Evolutionary conservation across 2,888 invertebrate species (phyloP).

Genomic region (Ptychoptera albimana): DNA sequence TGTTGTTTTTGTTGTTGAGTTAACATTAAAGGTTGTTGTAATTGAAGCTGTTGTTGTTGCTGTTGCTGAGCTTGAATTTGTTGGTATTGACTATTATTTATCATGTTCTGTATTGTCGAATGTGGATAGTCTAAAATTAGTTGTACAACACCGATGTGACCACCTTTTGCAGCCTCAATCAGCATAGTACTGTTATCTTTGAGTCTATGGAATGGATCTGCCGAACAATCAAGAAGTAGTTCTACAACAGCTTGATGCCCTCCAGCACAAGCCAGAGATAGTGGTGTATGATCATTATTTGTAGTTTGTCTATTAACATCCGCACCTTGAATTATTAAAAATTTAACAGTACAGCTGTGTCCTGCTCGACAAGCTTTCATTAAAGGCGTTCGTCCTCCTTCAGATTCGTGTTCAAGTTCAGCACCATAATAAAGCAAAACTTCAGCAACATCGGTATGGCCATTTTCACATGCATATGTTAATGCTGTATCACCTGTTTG

Average conservation of each 20-base stretch:
- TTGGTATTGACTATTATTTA: slow-evolving; percentile 34
- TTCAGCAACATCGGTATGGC: slow-evolving; percentile 94
- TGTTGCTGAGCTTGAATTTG: slow-evolving; percentile 27
- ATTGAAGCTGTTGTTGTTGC: slow-evolving; percentile 16
- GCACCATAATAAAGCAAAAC: slow-evolving; percentile 81
- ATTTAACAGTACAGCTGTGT: slow-evolving; percentile 90
- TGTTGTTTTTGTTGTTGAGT: slow-evolving; percentile 16
- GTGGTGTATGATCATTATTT: slow-evolving; percentile 92
- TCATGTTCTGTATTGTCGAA: slow-evolving; percentile 56
- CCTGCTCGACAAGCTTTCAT: slow-evolving; percentile 98
- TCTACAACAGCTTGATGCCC: slow-evolving; percentile 91
- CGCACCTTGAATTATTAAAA: slow-evolving; percentile 75
- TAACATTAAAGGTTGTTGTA: slow-evolving; percentile 6
- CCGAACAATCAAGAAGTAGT: slow-evolving; percentile 75
- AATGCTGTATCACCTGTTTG: slow-evolving; percentile 92
- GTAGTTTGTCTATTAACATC: slow-evolving; percentile 80
- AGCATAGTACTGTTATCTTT: slow-evolving; percentile 98
- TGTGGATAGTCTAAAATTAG: slow-evolving; percentile 88
- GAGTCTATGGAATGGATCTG: slow-evolving; percentile 90
- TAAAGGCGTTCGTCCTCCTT: slow-evolving; percentile 91
- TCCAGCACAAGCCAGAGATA: slow-evolving; percentile 91
- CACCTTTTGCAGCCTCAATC: slow-evolving; percentile 96
- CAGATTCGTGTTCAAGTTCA: slow-evolving; percentile 87
- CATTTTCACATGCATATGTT: slow-evolving; percentile 97
- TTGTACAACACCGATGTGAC: slow-evolving; percentile 91